Conservation (phyloP, 1,140 invertebrate species). For the Leptestheria dahalacensis region DNA sequence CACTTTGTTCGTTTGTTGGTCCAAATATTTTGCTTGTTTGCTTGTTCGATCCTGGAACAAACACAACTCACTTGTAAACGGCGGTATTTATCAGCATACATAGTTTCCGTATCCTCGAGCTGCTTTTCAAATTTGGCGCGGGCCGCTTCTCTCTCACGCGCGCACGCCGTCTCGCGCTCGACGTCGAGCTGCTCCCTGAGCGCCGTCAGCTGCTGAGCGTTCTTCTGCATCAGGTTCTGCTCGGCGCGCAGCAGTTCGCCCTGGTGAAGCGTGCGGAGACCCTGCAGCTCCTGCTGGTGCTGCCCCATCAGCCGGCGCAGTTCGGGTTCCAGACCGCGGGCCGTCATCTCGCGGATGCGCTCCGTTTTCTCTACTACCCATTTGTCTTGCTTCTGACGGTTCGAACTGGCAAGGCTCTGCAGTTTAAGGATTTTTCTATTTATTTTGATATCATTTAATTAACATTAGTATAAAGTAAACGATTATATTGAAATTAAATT, state of each 20-base stretch:
- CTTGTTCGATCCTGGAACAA: too few relatives aligned
- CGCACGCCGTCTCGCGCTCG: slow-evolving; percentile 32
- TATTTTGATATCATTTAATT: too few relatives aligned
- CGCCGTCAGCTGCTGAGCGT: slow-evolving; percentile 35
- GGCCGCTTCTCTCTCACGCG: slow-evolving; percentile 29
- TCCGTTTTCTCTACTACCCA: slow-evolving; percentile 52
- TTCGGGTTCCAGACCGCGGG: slow-evolving; percentile 55
- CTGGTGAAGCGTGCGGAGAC: slow-evolving; percentile 40
- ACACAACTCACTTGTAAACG: slow-evolving; percentile 6
- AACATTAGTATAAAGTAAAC: too few relatives aligned
- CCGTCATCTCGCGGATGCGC: slow-evolving; percentile 40
- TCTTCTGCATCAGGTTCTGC: slow-evolving; percentile 34
- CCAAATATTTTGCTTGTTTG: too few relatives aligned
- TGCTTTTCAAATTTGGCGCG: slow-evolving; percentile 34
- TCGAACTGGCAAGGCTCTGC: slow-evolving; percentile 24
- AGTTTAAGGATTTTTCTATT: too few relatives aligned
- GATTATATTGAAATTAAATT: too few relatives aligned
- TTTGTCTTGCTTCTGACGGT: slow-evolving; percentile 21
- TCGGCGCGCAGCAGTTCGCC: slow-evolving; percentile 36
- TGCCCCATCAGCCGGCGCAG: slow-evolving; percentile 44
- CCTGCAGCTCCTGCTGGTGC: slow-evolving; percentile 41
- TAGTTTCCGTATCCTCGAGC: slow-evolving; percentile 35
- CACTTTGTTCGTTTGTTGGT: too few relatives aligned
- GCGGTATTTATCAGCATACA: slow-evolving; percentile 22
- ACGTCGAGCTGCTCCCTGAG: slow-evolving; percentile 32